Conservation (phyloP, 2,113 vertebrate species). For the Budorcas taxicolor region DNA sequence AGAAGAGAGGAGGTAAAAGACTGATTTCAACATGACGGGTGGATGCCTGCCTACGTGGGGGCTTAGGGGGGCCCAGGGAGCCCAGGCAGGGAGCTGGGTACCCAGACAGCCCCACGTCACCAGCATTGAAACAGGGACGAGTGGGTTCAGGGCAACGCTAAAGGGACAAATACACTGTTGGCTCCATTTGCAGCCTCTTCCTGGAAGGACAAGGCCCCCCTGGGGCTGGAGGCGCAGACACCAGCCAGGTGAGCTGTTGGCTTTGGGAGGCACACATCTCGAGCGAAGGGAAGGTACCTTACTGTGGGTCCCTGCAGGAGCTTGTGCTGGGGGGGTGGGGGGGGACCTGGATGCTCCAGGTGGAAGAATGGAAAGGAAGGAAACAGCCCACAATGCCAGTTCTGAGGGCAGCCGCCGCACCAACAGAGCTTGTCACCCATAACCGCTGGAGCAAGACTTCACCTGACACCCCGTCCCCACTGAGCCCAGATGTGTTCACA, state of each 20-base stretch:
- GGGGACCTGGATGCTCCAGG: accelerated
- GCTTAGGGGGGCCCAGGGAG: neutral
- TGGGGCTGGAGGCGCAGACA: accelerated
- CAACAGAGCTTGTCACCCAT: neutral
- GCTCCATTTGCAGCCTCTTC: neutral
- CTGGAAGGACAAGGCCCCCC: neutral
- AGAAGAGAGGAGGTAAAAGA: accelerated
- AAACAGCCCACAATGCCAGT: accelerated
- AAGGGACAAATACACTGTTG: accelerated
- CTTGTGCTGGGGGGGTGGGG: accelerated
- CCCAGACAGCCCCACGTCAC: neutral
- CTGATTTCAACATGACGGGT: neutral
- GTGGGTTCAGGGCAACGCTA: accelerated
- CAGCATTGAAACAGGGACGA: accelerated
- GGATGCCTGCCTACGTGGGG: neutral
- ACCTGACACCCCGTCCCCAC: accelerated
- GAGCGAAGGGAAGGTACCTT: accelerated
- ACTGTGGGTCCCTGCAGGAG: neutral
- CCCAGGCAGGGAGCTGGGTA: accelerated
- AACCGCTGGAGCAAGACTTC: neutral
- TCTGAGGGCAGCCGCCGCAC: accelerated
- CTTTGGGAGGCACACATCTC: neutral
- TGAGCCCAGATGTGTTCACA: accelerated
- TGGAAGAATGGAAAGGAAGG: neutral
- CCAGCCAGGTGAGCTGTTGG: accelerated